Percentiles rank a stretch among this genome's conserved stretches.
These are phyloP conservation scores for Cottus gobio DNA, from an alignment of 2,113 vertebrate species.

Conservation along the genomic window DNA sequence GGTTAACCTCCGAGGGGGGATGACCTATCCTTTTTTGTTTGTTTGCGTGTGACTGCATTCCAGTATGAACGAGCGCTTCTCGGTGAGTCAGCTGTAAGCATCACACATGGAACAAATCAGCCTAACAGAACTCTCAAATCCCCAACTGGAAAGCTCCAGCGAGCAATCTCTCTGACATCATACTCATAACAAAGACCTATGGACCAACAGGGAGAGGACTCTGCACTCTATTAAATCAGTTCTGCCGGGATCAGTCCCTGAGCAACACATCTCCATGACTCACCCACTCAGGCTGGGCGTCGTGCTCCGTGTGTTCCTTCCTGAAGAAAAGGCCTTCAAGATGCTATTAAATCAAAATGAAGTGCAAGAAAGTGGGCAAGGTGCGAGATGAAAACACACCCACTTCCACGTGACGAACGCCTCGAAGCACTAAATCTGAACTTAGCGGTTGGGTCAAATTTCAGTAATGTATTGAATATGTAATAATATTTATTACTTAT, in stretches of 20 bases:
- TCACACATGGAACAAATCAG: constrained; percentile 69
- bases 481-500: not conserved
- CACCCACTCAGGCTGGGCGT: constrained; percentile 50
- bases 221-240: constrained; percentile 50
- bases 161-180: constrained; percentile 69
- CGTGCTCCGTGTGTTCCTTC: not conserved
- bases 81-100: constrained; percentile 29
- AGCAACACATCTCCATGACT: constrained; percentile 52
- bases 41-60: constrained; percentile 22
- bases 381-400: not conserved
- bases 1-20: not conserved
- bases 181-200: constrained; percentile 58
- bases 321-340: constrained; percentile 38
- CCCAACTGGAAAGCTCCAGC: constrained; percentile 16
- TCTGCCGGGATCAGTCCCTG: constrained; percentile 49
- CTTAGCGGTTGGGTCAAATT: not conserved
- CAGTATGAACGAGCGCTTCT: constrained; percentile 10
- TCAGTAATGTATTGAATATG: not conserved
- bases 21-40: constrained; percentile 19
- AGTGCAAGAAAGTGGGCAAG: not conserved
- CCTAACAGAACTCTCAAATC: constrained; percentile 34
- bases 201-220: constrained; percentile 60
- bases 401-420: not conserved
- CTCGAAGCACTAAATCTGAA: not conserved
- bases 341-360: constrained; percentile 19